Evolutionary conservation across 2,888 invertebrate species (phyloP).

Genomic region (Ectobius pallidus): DNA sequence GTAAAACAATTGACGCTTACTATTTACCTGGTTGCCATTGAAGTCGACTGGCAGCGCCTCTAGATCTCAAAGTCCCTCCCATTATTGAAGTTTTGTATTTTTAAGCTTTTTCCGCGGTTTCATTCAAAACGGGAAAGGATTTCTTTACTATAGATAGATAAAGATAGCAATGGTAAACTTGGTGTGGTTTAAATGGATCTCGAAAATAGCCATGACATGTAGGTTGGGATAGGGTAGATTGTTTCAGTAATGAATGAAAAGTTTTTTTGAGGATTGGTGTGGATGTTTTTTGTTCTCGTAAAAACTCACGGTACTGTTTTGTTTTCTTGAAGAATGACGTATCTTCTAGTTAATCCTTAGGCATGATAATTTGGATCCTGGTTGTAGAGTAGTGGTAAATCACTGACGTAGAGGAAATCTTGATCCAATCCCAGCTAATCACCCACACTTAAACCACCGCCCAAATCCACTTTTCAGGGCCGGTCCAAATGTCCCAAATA

Average conservation of each 20-base stretch:
- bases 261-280: neutral
- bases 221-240: no score
- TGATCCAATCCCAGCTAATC: neutral
- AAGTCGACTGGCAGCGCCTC: conserved; percentile 25
- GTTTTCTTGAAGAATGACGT: neutral
- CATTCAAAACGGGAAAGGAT: neutral
- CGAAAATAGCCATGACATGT: conserved; percentile 6
- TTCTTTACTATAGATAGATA: conserved; percentile 1
- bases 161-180: neutral
- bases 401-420: neutral
- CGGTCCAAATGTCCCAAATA: no score
- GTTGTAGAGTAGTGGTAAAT: neutral
- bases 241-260: neutral
- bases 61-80: conserved; percentile 27
- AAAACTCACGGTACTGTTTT: conserved; percentile 22
- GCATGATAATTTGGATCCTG: conserved; percentile 2
- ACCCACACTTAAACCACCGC: neutral
- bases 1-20: neutral
- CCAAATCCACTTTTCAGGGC: neutral
- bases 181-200: neutral
- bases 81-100: conserved; percentile 19
- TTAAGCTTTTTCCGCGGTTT: conserved; percentile 1
- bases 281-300: neutral
- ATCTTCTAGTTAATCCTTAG: conserved; percentile 11
- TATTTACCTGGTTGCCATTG: conserved; percentile 38